Evolutionary conservation across 2,797 vertebrate species (phyloP).

Genomic region (Siniperca undulata): DNA sequence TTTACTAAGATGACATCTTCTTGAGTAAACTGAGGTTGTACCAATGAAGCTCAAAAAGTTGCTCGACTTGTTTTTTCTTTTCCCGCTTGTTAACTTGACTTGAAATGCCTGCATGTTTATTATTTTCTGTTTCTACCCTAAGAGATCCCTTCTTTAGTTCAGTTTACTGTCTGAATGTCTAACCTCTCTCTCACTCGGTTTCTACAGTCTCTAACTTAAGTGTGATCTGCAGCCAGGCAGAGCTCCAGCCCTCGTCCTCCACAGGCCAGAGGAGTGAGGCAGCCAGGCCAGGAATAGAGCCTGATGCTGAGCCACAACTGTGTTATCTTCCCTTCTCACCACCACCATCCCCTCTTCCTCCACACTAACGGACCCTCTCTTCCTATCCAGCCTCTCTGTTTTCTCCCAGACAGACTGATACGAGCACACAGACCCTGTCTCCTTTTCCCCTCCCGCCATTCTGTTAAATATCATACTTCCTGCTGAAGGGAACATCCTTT

Average conservation of each 20-base stretch:
- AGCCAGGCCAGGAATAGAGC: conserved; percentile 79
- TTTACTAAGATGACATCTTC: conserved; percentile 2
- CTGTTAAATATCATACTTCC: conserved; percentile 32
- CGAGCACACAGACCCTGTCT: conserved; percentile 26
- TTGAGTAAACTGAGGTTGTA: not conserved
- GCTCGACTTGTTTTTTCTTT: not conserved
- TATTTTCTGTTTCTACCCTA: not conserved
- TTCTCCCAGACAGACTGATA: too few species aligned
- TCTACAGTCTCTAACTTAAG: conserved; percentile 9
- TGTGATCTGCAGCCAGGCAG: conserved; percentile 43
- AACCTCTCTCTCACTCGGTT: not conserved
- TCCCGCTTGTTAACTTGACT: not conserved
- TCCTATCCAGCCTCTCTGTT: conserved; percentile 33
- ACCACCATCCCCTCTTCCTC: conserved; percentile 24
- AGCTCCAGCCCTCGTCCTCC: conserved; percentile 42
- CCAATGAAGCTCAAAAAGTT: not conserved
- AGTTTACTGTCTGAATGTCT: not conserved
- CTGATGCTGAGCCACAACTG: conserved; percentile 62
- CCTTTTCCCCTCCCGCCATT: conserved; percentile 46
- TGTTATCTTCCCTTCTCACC: conserved; percentile 55
- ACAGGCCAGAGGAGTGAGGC: conserved; percentile 69
- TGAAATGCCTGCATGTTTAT: not conserved
- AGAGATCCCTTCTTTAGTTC: not conserved
- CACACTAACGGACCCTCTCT: conserved; percentile 5
- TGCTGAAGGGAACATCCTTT: conserved; percentile 8